Base-by-base conservation (phyloP, 2,113 vertebrate genomes). In the Grus americana region DNA sequence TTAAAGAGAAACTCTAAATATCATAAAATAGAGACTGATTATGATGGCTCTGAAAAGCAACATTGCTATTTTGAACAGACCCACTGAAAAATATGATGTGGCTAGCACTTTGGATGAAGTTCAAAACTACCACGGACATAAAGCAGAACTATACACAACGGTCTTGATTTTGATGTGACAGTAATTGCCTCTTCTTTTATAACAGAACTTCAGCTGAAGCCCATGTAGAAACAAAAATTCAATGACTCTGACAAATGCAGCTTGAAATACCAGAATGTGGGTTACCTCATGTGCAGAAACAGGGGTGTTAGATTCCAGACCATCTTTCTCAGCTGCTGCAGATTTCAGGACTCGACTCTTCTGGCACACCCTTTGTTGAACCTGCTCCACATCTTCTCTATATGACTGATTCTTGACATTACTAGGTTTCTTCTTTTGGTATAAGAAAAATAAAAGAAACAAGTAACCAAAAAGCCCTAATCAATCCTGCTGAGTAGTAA, bases 91-190 rank as follows among this genome's bases (percentile, higher is more conserved):
- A 80, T 15, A 62, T 1, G 29, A 52, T 10, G 24, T 44, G 23
- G 26, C 5, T 84, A 62, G 22, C 10, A 67, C 29, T 84, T n/a
- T 15, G 24, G 49, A 57, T 54, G 10, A 76, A 54, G 55, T 70
- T 89, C n/a, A 75, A 30, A 55, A 36, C 26, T 57, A 27, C 24
- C 6, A 27, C 2, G 5, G 57, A 65, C 66, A 86, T 32, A 62
- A 78, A 47, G 26, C 44, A 63, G 20, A 81, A 55, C 32, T 22
- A 62, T 6, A 62, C 29, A 86, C n/a, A 90, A 83, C 26, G 5
- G n/a, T 63, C 72, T 91, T 96, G 90, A 94, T 90, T 95, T 94
- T 92, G 80, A 92, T 81, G 46, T 24, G 73, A 86, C 70, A 73
- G 65, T 36, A 80, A 47, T 42, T 74, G 34, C 72, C 52, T 68